Evolutionary conservation across 2,113 vertebrate species (phyloP), one percentile per base, ranked within the genome.

Genomic region (Neogale vison): DNA sequence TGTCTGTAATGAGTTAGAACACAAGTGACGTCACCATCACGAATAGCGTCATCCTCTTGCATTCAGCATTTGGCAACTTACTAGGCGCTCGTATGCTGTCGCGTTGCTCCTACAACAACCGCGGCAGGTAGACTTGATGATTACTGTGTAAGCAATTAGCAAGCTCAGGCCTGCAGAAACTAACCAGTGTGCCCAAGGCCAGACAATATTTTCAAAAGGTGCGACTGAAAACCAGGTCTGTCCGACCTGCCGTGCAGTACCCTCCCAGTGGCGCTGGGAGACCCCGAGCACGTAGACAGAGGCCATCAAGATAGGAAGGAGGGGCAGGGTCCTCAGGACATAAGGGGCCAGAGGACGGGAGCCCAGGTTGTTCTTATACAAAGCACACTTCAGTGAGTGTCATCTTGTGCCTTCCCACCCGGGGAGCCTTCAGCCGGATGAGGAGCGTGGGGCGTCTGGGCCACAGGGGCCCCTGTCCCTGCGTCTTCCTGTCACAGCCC

Each of bases 121-220:
- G 88, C 39, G 10, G 7, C 36, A 88, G 11, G 45, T 26, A 61
- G 79, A 67, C 26, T 42, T 91, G 65, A 84, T 42, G 39, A 63
- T 69, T 39, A 93, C 45, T 79, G 14, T 50, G 24, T 95, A 95
- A 74, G 71, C 26, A 12, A 42, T 55, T 63, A 65, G n/a, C 29
- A 74, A 76, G 57, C 59, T 93, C 13, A 18, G 67, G 29, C 47
- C 74, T n/a, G 14, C 69, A 81, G 29, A 96, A 96, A 71, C 84
- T 29, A 95, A 97, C 50, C 50, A 39, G 26, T n/a, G 83, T 87
- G 87, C 61, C 50, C 45, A 86, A 92, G 59, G 31, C 71, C 50
- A 47, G 45, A 71, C 2, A 31, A 24, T 23, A 39, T 71, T 42
- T 47, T 71, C 63, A 55, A 45, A 83, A 88, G 55, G 55, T 36